A percentile compares a stretch with the other conserved stretches of the same genome.
Conservation (phyloP, 2,888 invertebrate species). For the Subacronicta megacephala region DNA sequence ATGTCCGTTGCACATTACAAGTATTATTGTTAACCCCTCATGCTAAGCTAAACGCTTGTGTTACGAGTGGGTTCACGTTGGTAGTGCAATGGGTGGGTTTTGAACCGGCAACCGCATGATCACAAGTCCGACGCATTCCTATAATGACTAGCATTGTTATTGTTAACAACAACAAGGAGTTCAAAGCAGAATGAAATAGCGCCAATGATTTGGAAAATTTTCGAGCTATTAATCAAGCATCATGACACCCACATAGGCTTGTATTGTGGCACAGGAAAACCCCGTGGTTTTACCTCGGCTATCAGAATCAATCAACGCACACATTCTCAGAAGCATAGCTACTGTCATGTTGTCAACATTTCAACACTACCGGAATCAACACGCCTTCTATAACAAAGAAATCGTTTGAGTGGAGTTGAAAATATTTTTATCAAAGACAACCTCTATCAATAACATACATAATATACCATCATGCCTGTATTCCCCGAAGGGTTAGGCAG, state of each 20-base stretch:
- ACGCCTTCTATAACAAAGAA: conserved; percentile 32
- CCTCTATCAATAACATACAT: too few relatives aligned
- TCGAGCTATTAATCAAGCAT: background rate
- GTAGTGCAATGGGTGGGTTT: too few relatives aligned
- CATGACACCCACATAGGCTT: conserved; percentile 4
- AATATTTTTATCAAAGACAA: background rate
- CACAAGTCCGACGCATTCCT: too few relatives aligned
- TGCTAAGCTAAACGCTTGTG: too few relatives aligned
- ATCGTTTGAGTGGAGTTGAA: conserved; percentile 24
- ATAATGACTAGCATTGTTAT: too few relatives aligned
- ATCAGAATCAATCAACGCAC: conserved; percentile 41
- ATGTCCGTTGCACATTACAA: too few relatives aligned
- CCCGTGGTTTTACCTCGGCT: conserved; percentile 33
- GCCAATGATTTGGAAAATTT: background rate
- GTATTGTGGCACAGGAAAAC: conserved; percentile 27
- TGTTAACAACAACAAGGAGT: background rate
- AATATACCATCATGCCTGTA: too few relatives aligned
- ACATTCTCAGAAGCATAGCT: conserved; percentile 52
- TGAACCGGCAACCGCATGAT: too few relatives aligned
- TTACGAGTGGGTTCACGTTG: too few relatives aligned
- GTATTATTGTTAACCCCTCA: too few relatives aligned
- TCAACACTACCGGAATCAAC: conserved; percentile 47
- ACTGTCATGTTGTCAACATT: conserved; percentile 30
- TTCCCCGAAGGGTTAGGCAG: too few relatives aligned
- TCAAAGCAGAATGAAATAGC: background rate